Conservation (phyloP, 1,140 invertebrate genomes). For the Harpegnathos saltator region DNA sequence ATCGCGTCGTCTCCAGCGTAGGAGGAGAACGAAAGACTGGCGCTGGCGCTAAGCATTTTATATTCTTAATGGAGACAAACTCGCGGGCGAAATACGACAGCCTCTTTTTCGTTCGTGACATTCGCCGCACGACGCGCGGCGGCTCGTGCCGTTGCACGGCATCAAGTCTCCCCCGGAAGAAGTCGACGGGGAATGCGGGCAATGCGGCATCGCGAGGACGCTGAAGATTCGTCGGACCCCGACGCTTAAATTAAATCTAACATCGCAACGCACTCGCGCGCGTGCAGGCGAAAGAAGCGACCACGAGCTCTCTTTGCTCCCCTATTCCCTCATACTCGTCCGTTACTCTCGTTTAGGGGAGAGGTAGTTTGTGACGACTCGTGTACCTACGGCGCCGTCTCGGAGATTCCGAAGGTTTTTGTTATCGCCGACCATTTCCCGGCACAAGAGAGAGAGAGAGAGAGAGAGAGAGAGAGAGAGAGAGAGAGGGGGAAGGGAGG, state of each 20-base stretch:
- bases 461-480: conserved; percentile 14
- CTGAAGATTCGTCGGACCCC: conserved; percentile 43
- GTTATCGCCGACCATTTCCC: conserved; percentile 21
- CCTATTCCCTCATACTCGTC: conserved; percentile 19
- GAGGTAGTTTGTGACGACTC: conserved; percentile 41
- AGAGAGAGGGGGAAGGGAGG: no score
- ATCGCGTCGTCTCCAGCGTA: not conserved
- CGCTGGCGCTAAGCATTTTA: not conserved
- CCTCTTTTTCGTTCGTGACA: conserved; percentile 11
- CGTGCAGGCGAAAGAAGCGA: not conserved
- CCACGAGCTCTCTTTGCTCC: not conserved
- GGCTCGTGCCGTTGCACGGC: not conserved
- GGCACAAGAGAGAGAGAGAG: conserved; percentile 6
- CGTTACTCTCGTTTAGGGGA: conserved; percentile 26
- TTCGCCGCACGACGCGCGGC: not conserved
- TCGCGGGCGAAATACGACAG: not conserved
- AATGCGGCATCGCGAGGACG: conserved; percentile 37
- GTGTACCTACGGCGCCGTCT: conserved; percentile 4
- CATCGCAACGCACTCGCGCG: conserved; percentile 7
- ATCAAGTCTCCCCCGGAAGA: conserved; percentile 45
- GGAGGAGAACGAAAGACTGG: not conserved
- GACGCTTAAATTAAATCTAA: conserved; percentile 58
- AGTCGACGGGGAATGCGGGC: conserved; percentile 27
- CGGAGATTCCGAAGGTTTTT: conserved; percentile 42
- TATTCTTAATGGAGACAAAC: conserved; percentile 24